Conservation (phyloP, 1,140 invertebrate species). For the Spodoptera frugiperda region DNA sequence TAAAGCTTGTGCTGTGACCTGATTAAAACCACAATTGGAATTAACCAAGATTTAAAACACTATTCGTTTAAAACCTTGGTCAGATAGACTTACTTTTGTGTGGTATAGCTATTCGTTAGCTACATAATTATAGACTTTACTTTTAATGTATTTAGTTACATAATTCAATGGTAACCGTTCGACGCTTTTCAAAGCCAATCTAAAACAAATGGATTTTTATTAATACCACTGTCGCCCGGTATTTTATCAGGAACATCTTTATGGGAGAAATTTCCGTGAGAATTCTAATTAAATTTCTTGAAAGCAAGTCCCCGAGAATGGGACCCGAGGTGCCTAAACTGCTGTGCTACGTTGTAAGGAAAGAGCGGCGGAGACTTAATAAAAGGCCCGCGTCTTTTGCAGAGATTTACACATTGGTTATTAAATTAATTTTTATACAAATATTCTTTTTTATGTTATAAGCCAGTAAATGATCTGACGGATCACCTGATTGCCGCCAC, state of each 20-base stretch:
- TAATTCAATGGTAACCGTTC: neutral
- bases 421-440: neutral
- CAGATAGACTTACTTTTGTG: too few species aligned
- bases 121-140: too few species aligned
- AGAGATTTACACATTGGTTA: too few species aligned
- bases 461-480: too few species aligned
- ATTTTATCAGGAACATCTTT: constrained; percentile 72
- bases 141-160: neutral
- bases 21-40: too few species aligned
- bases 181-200: neutral
- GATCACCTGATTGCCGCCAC: too few species aligned
- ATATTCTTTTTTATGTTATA: too few species aligned
- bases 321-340: constrained; percentile 45
- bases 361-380: neutral
- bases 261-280: constrained; percentile 68
- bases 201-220: constrained; percentile 35
- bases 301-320: constrained; percentile 64
- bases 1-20: constrained; percentile 16
- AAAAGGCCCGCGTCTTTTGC: neutral
- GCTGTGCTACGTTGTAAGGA: constrained; percentile 7
- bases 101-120: too few species aligned
- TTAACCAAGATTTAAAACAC: too few species aligned
- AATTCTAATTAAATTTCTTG: constrained; percentile 78
- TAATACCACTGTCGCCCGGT: constrained; percentile 35
- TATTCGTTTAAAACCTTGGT: too few species aligned